Evolutionary conservation across 2,113 vertebrate species (phyloP).

Genomic region (Thryonomys swinderianus): DNA sequence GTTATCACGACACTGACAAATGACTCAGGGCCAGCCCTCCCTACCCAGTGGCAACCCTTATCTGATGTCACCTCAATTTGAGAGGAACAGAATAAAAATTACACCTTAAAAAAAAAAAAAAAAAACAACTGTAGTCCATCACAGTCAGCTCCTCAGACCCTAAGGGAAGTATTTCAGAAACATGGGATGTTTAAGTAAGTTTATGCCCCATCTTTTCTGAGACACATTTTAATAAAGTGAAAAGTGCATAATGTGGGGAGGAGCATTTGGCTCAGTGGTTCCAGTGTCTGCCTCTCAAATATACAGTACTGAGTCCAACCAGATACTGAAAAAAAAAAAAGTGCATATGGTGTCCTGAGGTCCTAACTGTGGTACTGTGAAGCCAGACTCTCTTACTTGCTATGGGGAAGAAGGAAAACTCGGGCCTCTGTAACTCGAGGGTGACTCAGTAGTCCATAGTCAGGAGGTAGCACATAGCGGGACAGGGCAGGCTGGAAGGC

Average conservation of each 20-base stretch:
- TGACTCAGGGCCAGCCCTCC: neutral
- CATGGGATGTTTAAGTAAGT: neutral
- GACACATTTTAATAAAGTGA: neutral
- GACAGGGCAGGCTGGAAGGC: neutral
- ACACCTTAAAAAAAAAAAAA: neutral
- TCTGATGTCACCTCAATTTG: neutral
- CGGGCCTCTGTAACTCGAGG: neutral
- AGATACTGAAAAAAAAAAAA: no score
- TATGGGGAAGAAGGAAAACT: neutral
- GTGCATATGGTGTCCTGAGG: neutral
- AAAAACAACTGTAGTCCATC: neutral
- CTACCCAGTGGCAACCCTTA: neutral
- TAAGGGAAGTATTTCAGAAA: neutral
- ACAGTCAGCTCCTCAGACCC: neutral
- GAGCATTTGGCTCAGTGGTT: no score
- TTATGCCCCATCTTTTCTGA: neutral
- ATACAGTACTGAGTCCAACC: no score
- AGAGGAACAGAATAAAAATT: neutral
- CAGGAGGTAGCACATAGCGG: rapidly evolving
- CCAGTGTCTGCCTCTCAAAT: no score
- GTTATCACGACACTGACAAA: no score
- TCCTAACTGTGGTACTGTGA: neutral
- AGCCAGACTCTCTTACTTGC: neutral
- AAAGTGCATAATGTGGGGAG: neutral
- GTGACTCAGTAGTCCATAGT: neutral